Evolutionary conservation across 2,797 vertebrate species (phyloP), one percentile per base, ranked within the genome.

Genomic region (Danio kyathit): DNA sequence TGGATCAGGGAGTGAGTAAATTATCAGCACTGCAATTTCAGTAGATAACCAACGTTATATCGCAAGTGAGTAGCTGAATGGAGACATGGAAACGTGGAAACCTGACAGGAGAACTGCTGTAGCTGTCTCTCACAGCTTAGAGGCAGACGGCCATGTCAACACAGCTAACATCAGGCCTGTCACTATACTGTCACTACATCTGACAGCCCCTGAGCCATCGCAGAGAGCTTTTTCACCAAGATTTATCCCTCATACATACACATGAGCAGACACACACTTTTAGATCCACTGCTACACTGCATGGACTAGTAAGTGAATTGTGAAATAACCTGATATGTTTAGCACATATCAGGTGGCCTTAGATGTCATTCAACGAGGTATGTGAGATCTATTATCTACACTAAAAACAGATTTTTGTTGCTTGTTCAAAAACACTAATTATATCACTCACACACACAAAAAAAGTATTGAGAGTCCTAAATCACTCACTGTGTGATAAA

Each of bases 61-160:
- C 61, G 14, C n/a, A 61, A 29, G 56, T 16, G 44, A 41, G 29
- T 12, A 61, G 16, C 43, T 48, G 21, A 79, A 69, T 12, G 44
- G 14, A 61, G 71, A 70, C 46, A 52, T 44, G 21, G 46, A 61
- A 81, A 74, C 4, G 7, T 8, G 41, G 41, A 76, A 46, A 56
- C 16, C 11, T 83, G 76, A 83, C 70, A 61, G 72, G 19, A 59
- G 41, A 54, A 38, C 61, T 52, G 19, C 70, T 76, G 72, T 64
- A 80, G 66, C 46, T 54, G 72, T 82, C 80, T 65, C 52, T 83
- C 46, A 43, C 51, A 16, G 38, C 64, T 71, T 76, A 65, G 70
- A 71, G 71, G 65, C 66, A 69, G 64, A 67, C 52, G 49, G 66
- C 78, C 44, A 19, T 72, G 76, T 75, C 83, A 85, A 70, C 72